Conservation (phyloP, 2,888 invertebrate genomes). For the Unio pictorum region DNA sequence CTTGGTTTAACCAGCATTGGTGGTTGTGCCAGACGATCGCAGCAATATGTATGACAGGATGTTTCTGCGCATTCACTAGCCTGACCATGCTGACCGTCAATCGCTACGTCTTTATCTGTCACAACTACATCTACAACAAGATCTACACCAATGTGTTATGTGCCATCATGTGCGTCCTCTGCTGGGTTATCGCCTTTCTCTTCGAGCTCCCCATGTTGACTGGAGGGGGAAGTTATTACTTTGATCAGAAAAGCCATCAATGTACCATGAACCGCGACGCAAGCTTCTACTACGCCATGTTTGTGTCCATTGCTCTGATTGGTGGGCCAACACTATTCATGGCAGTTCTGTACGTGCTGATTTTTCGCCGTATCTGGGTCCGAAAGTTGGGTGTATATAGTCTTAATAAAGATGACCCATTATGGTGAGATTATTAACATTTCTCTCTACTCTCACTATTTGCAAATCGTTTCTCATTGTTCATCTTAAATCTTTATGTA, state of each 20-base stretch:
- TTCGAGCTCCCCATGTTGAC: constrained; percentile 60
- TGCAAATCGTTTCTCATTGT: background rate
- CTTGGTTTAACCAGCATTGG: constrained; percentile 52
- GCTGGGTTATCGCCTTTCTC: constrained; percentile 57
- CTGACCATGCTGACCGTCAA: constrained; percentile 58
- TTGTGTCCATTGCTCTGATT: constrained; percentile 54
- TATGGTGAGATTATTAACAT: constrained; percentile 12
- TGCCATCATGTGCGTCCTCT: constrained; percentile 41
- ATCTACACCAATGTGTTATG: constrained; percentile 44
- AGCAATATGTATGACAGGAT: constrained; percentile 60
- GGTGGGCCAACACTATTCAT: constrained; percentile 50
- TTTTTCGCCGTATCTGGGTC: constrained; percentile 52
- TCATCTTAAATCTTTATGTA: background rate
- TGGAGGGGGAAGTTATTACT: constrained; percentile 62
- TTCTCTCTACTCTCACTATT: background rate
- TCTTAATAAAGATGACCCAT: constrained; percentile 40
- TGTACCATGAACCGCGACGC: constrained; percentile 66
- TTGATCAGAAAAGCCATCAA: constrained; percentile 60
- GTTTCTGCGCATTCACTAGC: constrained; percentile 64
- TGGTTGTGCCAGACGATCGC: constrained; percentile 56
- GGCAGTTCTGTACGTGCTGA: constrained; percentile 50
- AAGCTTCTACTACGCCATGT: constrained; percentile 59
- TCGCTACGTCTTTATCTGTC: constrained; percentile 53
- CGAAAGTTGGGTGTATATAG: constrained; percentile 51
- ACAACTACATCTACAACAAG: constrained; percentile 41